Evolutionary conservation across 1,140 invertebrate genomes (phyloP), one percentile per base, ranked within the genome.

Genomic region (Drosophila asahinai): DNA sequence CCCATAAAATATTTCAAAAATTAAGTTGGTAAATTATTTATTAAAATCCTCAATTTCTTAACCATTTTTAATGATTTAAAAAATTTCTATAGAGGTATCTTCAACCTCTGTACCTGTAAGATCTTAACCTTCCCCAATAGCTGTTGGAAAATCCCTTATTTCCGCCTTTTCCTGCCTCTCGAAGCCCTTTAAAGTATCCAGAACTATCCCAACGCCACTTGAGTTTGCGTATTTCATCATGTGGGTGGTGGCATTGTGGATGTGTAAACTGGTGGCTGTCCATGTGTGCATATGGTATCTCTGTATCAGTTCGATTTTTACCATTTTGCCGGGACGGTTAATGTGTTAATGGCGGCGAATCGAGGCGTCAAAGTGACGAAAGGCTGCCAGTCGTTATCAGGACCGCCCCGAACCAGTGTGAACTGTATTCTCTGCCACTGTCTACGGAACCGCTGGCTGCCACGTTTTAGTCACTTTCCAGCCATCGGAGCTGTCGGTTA

Each of bases 401-500:
- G 58, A 57, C 40, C 68, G 55, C 40, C 73, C 74, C 75, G 63
- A 77, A 62, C 74, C 33, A 55, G 61, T 48, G 40, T 27, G 42
- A 58, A 48, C 62, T 27, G 54, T 47, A 3, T 27, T 27, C 45
- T 55, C 17, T 59, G 33, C 45, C 62, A 43, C 45, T 73, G 79
- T 65, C 63, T 40, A 4, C 17, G 12, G 58, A 45, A 54, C 71
- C 33, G 64, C 55, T 43, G 77, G 63, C 77, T 68, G 70, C 38
- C 65, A 62, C 61, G 52, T 78, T 89, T 57, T 68, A 89, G 84
- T 89, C 83, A 45, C 52, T 76, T 66, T 81, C 60, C 63, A 89
- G 84, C 84, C 54, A 81, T 83, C 81, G 71, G 65, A 59, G 81
- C 84, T 89, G 86, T 79, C 84, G 81, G 84, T 89, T 78, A 57